A percentile compares a stretch with the other conserved stretches of the same genome.
These are phyloP conservation scores for Apostichopus leukothele DNA, from an alignment of 53 echinoderm and acorn worm genomes.

Conservation along the genomic window DNA sequence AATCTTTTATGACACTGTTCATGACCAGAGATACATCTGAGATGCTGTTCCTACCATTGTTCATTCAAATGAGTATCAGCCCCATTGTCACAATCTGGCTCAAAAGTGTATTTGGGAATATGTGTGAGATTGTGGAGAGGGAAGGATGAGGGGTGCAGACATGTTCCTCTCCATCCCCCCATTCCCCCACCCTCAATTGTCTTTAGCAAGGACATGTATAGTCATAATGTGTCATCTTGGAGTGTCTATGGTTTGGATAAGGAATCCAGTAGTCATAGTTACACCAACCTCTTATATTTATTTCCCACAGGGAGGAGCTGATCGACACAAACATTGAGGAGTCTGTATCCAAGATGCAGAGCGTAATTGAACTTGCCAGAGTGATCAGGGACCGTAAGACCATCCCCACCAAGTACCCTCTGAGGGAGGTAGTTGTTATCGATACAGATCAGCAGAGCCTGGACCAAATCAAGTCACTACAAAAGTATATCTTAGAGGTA, in stretches of 20 bases:
- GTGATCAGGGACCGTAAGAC: conserved; percentile 93
- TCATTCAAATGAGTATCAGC: too few relatives aligned
- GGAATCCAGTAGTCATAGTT: neutral
- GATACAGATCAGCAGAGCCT: conserved; percentile 76
- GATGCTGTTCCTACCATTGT: too few relatives aligned
- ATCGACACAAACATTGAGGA: conserved; percentile 80
- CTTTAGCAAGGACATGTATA: neutral
- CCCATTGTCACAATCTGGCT: too few relatives aligned
- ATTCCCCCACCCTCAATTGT: too few relatives aligned
- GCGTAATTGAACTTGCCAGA: conserved; percentile 88
- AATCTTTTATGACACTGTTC: too few relatives aligned
- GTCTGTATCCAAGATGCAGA: conserved; percentile 90
- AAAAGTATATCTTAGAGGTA: conserved; percentile 94
- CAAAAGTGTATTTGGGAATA: too few relatives aligned
- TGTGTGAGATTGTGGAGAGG: neutral
- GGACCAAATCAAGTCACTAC: conserved; percentile 78
- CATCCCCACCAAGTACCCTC: conserved; percentile 95
- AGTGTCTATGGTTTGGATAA: too few relatives aligned
- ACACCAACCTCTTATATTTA: neutral
- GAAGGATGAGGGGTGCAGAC: neutral
- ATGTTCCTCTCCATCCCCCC: neutral
- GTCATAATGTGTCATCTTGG: neutral
- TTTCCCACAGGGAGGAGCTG: conserved; percentile 75
- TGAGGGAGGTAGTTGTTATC: conserved; percentile 91
- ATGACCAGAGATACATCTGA: too few relatives aligned